Conservation (phyloP, 2,113 vertebrate species). For the Microtus pennsylvanicus region DNA sequence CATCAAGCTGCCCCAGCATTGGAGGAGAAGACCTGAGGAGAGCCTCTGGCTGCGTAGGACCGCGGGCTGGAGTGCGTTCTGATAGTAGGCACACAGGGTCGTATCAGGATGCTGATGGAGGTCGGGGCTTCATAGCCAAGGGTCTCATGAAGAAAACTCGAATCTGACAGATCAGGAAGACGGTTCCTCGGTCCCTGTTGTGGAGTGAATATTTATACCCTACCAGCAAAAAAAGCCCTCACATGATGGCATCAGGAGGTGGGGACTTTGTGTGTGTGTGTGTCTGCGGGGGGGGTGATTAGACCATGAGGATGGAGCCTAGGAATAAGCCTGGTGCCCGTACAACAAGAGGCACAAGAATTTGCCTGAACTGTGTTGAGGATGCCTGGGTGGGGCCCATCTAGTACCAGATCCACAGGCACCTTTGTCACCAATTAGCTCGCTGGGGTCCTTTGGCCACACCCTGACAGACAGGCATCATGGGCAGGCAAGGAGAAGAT, state of each 20-base stretch:
- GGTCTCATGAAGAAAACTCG: background rate
- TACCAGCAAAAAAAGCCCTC: background rate
- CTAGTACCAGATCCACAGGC: background rate
- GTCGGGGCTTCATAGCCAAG: background rate
- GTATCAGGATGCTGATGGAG: background rate
- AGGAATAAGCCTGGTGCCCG: background rate
- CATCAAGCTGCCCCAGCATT: background rate
- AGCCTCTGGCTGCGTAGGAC: background rate
- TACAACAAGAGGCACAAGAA: background rate
- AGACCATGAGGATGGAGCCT: background rate
- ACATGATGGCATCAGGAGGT: too few species aligned
- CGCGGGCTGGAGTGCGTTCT: fast-evolving
- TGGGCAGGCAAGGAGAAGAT: background rate
- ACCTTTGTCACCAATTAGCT: background rate
- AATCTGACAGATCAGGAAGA: background rate
- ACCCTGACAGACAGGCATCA: background rate
- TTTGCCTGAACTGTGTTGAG: background rate
- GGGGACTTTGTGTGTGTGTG: background rate
- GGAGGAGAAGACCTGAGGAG: background rate
- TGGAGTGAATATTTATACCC: background rate
- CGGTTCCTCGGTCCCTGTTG: fast-evolving
- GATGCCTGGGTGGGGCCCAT: background rate
- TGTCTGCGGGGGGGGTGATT: too few species aligned
- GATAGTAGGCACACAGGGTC: fast-evolving
- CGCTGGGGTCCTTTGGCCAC: background rate